A percentile compares a stretch with the other conserved stretches of the same genome.
These are phyloP conservation scores for Tyto alba DNA, from an alignment of 2,113 vertebrate genomes.

Conservation along the genomic window DNA sequence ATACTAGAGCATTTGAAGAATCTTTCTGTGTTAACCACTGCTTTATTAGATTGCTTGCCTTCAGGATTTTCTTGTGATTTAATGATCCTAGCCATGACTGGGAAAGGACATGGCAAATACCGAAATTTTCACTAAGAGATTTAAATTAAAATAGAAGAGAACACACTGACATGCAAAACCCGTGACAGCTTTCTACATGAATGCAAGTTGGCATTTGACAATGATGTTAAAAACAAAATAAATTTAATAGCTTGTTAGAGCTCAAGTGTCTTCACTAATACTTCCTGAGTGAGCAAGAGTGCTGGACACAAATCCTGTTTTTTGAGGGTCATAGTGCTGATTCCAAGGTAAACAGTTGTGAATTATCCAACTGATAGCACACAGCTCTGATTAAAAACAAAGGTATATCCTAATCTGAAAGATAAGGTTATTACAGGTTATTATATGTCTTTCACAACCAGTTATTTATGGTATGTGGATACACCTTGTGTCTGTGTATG, in stretches of 20 bases:
- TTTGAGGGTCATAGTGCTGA: background rate
- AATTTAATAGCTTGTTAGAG: background rate
- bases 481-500: too few relatives aligned
- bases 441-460: background rate
- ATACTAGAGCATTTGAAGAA: background rate
- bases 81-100: background rate
- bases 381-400: background rate
- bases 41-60: background rate
- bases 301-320: background rate
- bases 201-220: background rate
- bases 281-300: background rate
- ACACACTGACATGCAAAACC: background rate
- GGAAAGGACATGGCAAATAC: background rate
- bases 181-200: background rate
- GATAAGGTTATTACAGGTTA: background rate
- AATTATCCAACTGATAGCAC: background rate
- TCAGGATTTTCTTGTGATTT: background rate
- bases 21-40: too few relatives aligned
- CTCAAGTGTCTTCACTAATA: background rate
- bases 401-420: background rate
- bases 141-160: background rate
- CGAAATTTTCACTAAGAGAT: background rate
- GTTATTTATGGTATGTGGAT: background rate
- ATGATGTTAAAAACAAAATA: background rate
- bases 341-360: background rate